Evolutionary conservation across 2,888 invertebrate species (phyloP).

Genomic region (Elaeidobius kamerunicus): DNA sequence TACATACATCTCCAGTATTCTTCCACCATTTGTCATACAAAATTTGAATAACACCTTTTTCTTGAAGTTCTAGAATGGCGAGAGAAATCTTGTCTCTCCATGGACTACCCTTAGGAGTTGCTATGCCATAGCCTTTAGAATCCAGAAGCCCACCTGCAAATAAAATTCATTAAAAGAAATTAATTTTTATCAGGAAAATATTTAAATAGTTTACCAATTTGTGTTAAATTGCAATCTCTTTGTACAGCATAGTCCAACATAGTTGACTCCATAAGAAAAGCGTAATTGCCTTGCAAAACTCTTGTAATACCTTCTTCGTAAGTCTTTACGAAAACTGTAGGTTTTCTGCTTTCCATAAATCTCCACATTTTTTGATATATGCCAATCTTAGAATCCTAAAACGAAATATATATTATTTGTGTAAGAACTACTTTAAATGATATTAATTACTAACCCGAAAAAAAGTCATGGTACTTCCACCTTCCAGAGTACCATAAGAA

Average conservation of each 20-base stretch:
- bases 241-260: slow-evolving; percentile 96
- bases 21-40: slow-evolving; percentile 99
- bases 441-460: slow-evolving; percentile 68
- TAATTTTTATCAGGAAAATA: too few species aligned
- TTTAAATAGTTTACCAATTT: slow-evolving; percentile 83
- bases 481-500: slow-evolving; percentile 88
- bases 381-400: slow-evolving; percentile 73
- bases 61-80: slow-evolving; percentile 91
- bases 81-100: slow-evolving; percentile 97
- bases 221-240: slow-evolving; percentile 94
- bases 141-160: slow-evolving; percentile 63
- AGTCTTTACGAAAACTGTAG: slow-evolving; percentile 80
- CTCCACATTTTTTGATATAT: slow-evolving; percentile 91
- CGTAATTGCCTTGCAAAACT: slow-evolving; percentile 88
- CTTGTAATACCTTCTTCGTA: slow-evolving; percentile 89
- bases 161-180: neutral
- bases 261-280: slow-evolving; percentile 97
- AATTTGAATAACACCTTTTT: slow-evolving; percentile 90
- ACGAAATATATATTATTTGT: slow-evolving; percentile 6
- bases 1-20: slow-evolving; percentile 89
- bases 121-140: slow-evolving; percentile 89
- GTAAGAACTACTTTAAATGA: too few species aligned
- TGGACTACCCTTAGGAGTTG: slow-evolving; percentile 91
- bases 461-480: slow-evolving; percentile 96
- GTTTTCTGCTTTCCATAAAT: slow-evolving; percentile 80